Evolutionary conservation across 2,797 vertebrate genomes (phyloP).

Genomic region (Cyclura pinguis): DNA sequence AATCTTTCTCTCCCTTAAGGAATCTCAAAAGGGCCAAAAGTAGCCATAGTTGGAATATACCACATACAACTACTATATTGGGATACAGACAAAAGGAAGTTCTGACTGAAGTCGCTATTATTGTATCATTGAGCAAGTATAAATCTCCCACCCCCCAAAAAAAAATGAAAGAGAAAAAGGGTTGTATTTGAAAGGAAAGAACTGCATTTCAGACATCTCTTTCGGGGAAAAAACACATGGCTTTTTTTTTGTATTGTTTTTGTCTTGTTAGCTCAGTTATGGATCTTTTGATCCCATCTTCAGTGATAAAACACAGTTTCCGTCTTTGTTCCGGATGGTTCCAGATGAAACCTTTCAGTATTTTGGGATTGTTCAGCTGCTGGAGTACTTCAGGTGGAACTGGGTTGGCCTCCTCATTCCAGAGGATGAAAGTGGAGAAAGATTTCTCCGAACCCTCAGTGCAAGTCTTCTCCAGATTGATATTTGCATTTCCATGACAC

Average conservation of each 20-base stretch:
- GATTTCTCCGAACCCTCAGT: background rate
- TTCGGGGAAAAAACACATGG: too few species aligned
- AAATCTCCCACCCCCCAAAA: too few species aligned
- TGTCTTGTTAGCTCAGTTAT: background rate
- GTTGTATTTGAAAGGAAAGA: too few species aligned
- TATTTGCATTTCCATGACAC: background rate
- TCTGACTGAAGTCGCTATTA: too few species aligned
- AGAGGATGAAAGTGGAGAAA: constrained; percentile 3
- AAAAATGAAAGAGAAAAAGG: too few species aligned
- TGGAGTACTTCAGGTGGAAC: background rate
- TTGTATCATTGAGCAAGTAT: too few species aligned
- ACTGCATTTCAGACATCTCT: background rate
- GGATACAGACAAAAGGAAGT: too few species aligned
- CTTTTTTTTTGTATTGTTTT: too few species aligned
- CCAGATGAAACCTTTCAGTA: constrained; percentile 15
- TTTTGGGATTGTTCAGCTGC: background rate
- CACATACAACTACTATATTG: too few species aligned
- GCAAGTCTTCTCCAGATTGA: background rate
- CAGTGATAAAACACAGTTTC: background rate
- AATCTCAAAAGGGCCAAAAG: too few species aligned
- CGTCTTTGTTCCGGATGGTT: constrained; percentile 34
- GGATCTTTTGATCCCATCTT: background rate
- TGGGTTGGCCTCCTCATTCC: background rate
- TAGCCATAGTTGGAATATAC: too few species aligned
- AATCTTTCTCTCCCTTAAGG: too few species aligned